These are phyloP conservation scores for Bubalus kerabau DNA, from an alignment of 2,113 vertebrate species.

Conservation along the genomic window DNA sequence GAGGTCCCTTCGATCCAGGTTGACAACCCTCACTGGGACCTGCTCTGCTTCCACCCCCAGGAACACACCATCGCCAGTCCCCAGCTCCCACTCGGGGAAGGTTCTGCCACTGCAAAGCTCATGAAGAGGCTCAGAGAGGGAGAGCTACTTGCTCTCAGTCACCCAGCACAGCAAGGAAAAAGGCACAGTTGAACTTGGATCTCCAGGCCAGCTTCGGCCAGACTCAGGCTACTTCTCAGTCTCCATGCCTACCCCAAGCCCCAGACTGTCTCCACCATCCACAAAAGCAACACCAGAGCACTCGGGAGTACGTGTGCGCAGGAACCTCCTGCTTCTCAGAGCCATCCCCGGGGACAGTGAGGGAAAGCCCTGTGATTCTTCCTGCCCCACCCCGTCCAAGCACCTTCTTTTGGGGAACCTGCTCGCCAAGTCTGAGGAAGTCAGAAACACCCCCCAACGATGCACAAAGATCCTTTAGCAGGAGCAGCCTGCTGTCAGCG, in stretches of 20 bases:
- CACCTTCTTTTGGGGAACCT: not conserved
- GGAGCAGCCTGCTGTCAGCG: not conserved
- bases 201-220: not conserved
- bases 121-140: not conserved
- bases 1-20: not conserved
- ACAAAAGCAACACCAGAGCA: not conserved
- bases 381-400: not conserved
- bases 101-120: not conserved
- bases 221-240: not conserved
- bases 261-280: not conserved
- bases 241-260: not conserved
- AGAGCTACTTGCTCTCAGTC: not conserved
- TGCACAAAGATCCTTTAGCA: not conserved
- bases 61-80: not conserved
- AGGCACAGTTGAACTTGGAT: not conserved
- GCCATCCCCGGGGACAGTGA: not conserved
- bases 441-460: not conserved
- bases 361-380: not conserved
- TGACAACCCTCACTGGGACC: not conserved
- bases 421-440: not conserved
- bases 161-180: not conserved
- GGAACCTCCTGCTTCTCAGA: not conserved
- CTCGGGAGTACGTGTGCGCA: accelerated
- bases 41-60: not conserved
- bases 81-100: not conserved